These are phyloP conservation scores for Chaetodon trifascialis DNA, from an alignment of 2,113 vertebrate genomes.

Conservation along the genomic window DNA sequence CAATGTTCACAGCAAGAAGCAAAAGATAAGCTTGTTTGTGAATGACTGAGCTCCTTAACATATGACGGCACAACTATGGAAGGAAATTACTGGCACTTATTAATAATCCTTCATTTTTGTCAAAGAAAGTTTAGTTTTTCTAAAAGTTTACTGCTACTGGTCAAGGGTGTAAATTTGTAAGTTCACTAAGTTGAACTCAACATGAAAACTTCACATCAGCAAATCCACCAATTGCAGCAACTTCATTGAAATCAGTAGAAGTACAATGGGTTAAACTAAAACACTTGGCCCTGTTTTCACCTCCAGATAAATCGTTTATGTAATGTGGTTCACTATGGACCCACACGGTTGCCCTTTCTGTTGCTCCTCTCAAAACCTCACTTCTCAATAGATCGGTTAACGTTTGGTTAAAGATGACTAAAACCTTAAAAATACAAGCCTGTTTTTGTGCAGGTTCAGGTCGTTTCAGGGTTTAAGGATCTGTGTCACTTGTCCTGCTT, in stretches of 20 bases:
- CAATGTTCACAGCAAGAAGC: not conserved
- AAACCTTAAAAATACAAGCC: not conserved
- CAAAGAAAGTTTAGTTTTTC: too few species aligned
- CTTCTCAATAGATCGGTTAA: not conserved
- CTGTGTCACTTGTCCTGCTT: not conserved
- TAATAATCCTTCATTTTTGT: too few species aligned
- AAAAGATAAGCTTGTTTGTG: not conserved
- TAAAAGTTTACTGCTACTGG: not conserved
- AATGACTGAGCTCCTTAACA: not conserved
- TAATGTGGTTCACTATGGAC: not conserved
- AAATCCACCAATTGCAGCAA: not conserved
- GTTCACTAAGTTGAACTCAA: not conserved
- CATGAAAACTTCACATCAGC: not conserved
- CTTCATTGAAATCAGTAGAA: not conserved
- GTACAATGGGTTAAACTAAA: too few species aligned
- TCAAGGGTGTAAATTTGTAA: not conserved
- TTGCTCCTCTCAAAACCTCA: too few species aligned
- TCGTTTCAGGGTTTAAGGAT: not conserved
- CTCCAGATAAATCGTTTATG: not conserved
- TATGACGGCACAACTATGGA: not conserved
- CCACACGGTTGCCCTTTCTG: not conserved
- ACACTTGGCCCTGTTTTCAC: not conserved
- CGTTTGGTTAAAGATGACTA: too few species aligned
- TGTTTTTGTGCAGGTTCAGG: not conserved
- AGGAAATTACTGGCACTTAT: not conserved